A percentile compares a stretch with the other conserved stretches of the same genome.
phyloP scores from a whole-genome alignment of 2,113 vertebrate species.

The Nyctereutes procyonoides region DNA sequence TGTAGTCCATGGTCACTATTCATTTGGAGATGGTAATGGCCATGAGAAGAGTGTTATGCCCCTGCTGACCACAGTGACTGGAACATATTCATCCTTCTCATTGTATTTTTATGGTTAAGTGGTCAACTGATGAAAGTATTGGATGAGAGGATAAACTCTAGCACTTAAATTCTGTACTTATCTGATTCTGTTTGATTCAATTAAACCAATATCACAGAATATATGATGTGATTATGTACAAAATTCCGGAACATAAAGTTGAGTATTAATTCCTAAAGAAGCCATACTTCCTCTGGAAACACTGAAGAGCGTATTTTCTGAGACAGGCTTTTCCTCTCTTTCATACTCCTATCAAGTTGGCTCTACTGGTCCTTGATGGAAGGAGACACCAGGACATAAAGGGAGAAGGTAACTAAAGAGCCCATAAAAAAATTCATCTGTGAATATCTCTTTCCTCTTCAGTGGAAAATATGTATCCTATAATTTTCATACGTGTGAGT shows the following conservation, averaged over 20 bases:
- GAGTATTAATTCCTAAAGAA: background rate
- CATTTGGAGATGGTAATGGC: background rate
- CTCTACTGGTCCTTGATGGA: background rate
- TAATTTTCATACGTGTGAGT: background rate
- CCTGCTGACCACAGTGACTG: too few relatives aligned
- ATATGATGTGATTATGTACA: background rate
- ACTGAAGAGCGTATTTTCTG: background rate
- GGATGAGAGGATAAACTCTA: background rate
- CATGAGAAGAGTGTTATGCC: rapidly evolving
- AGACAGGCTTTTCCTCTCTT: background rate
- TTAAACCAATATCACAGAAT: background rate
- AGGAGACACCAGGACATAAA: background rate
- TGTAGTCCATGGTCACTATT: background rate
- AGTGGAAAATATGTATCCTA: background rate
- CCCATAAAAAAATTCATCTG: background rate
- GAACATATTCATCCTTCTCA: background rate
- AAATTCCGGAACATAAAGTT: background rate
- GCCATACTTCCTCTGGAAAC: background rate
- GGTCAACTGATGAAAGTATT: background rate
- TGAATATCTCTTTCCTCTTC: background rate
- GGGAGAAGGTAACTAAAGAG: background rate
- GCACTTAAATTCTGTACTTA: background rate
- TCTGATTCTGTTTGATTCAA: background rate
- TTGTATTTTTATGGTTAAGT: background rate
- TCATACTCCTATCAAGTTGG: background rate